A percentile compares a stretch with the other conserved stretches of the same genome.
Evolutionary conservation across 1,140 invertebrate genomes (phyloP).

Genomic region (Zaprionus tsacasi): DNA sequence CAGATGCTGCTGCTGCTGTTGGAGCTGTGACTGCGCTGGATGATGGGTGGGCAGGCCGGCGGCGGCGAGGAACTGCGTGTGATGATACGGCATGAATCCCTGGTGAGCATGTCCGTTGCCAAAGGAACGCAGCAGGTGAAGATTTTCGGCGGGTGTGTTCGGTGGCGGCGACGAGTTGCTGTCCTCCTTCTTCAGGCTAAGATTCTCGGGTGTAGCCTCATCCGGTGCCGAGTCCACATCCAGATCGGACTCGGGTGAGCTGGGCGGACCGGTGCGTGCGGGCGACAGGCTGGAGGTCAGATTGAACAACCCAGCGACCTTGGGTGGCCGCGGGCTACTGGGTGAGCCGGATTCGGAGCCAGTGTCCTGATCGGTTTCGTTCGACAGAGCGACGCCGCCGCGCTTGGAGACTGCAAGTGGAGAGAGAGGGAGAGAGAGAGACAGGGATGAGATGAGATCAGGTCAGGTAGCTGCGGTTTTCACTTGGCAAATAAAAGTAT

Average conservation of each 20-base stretch:
- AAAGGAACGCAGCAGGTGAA: conserved; percentile 75
- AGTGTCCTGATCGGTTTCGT: conserved; percentile 83
- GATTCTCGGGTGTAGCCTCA: conserved; percentile 87
- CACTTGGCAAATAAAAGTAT: conserved; percentile 80
- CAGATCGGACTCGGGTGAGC: conserved; percentile 85
- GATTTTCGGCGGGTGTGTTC: conserved; percentile 74
- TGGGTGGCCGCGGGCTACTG: conserved; percentile 84
- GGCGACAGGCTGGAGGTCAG: conserved; percentile 84
- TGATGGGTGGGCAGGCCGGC: conserved; percentile 69
- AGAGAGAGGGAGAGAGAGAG: background rate
- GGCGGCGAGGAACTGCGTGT: conserved; percentile 84
- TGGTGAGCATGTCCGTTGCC: conserved; percentile 68
- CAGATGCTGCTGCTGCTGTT: conserved; percentile 71
- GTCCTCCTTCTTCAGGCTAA: conserved; percentile 86
- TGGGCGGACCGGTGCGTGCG: conserved; percentile 82
- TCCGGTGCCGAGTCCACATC: conserved; percentile 85
- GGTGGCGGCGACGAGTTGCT: conserved; percentile 81
- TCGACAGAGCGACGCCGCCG: conserved; percentile 85
- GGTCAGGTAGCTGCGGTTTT: conserved; percentile 63
- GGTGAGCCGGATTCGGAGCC: conserved; percentile 85
- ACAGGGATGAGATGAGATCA: conserved; percentile 11
- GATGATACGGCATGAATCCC: conserved; percentile 85
- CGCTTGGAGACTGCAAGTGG: conserved; percentile 85
- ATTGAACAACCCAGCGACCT: conserved; percentile 82
- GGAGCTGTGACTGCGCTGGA: conserved; percentile 57